Percentiles rank a stretch among this genome's conserved stretches.
These are phyloP conservation scores for Porites evermanni DNA, from an alignment of 92 coral and sea anemone species.

Conservation along the genomic window DNA sequence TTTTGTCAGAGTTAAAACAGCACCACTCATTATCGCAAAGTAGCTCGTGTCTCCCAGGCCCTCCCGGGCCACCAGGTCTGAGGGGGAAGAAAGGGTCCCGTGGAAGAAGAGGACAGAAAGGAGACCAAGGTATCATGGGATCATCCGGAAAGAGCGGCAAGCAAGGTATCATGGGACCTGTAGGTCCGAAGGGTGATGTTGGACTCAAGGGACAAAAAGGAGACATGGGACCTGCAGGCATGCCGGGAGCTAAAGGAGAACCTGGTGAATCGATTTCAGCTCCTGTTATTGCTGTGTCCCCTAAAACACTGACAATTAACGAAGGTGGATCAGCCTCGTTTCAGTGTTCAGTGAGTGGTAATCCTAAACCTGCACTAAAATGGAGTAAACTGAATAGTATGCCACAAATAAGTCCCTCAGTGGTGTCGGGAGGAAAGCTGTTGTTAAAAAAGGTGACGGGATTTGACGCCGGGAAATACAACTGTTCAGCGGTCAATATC, in stretches of 20 bases:
- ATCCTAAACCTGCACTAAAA: background rate
- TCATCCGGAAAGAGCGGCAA: background rate
- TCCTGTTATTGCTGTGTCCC: background rate
- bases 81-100: background rate
- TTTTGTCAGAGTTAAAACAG: background rate
- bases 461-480: background rate
- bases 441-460: background rate
- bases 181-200: background rate
- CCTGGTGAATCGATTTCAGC: background rate
- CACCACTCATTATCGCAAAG: background rate
- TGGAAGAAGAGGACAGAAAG: background rate
- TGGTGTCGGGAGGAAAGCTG: background rate
- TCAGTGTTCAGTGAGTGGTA: background rate
- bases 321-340: background rate
- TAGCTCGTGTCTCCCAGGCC: background rate
- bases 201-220: background rate
- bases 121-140: slow-evolving; percentile 2
- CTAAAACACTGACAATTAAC: background rate
- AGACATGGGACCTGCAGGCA: background rate
- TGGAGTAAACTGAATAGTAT: background rate
- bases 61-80: background rate
- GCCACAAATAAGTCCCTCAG: background rate
- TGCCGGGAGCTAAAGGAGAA: background rate
- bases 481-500: background rate
- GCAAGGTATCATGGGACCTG: background rate